A percentile compares a stretch with the other conserved stretches of the same genome.
Conservation (phyloP, 2,113 vertebrate species). For the Prolemur simus region DNA sequence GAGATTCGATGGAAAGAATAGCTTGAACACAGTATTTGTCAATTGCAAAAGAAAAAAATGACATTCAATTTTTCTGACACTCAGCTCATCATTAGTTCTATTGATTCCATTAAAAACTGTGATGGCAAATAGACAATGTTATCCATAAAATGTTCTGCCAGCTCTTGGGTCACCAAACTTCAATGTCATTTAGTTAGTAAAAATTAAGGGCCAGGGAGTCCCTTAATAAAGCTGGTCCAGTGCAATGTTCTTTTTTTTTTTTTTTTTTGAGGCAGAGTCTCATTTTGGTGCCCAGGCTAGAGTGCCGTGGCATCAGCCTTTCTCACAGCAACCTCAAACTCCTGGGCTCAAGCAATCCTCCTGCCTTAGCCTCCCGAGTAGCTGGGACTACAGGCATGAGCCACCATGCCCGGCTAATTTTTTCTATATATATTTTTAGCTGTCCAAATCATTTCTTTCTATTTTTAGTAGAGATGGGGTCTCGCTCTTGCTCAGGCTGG, state of each 20-base stretch:
- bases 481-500: too few species aligned
- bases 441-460: too few species aligned
- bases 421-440: too few species aligned
- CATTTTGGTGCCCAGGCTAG: too few species aligned
- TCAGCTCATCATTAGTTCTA: neutral
- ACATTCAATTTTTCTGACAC: neutral
- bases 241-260: neutral
- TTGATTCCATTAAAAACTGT: neutral
- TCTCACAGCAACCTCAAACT: too few species aligned
- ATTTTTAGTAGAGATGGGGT: too few species aligned
- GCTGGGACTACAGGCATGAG: too few species aligned
- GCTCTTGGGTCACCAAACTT: neutral
- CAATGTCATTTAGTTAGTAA: neutral
- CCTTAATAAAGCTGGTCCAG: neutral
- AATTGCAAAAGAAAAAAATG: neutral
- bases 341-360: too few species aligned
- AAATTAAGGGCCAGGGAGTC: neutral
- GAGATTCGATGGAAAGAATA: neutral
- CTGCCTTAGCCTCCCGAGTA: too few species aligned
- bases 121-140: neutral
- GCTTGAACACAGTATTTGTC: neutral
- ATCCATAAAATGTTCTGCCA: neutral
- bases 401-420: too few species aligned
- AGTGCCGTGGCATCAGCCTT: too few species aligned
- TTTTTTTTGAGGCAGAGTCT: too few species aligned